These are phyloP conservation scores for Gobionotothen gibberifrons DNA, from an alignment of 2,797 vertebrate species.

Conservation along the genomic window DNA sequence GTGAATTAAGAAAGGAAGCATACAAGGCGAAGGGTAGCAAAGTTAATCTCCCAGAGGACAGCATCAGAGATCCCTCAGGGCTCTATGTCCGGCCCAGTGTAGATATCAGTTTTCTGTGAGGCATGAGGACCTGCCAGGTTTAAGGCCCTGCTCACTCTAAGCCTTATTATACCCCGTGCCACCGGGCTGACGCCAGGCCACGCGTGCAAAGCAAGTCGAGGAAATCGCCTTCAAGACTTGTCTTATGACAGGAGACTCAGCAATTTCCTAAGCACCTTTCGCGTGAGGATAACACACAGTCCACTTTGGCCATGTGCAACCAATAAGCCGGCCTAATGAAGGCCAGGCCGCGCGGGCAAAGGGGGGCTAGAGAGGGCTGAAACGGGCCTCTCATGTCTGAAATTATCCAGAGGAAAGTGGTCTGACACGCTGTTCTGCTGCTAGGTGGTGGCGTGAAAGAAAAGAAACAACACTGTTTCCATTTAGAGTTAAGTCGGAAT, in stretches of 20 bases:
- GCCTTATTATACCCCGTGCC: slow-evolving; percentile 75
- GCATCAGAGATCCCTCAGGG: slow-evolving; percentile 68
- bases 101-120: slow-evolving; percentile 74
- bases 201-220: slow-evolving; percentile 83
- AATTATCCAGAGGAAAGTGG: slow-evolving; percentile 79
- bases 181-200: slow-evolving; percentile 82
- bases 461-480: slow-evolving; percentile 82
- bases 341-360: slow-evolving; percentile 73
- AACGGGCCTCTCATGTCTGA: slow-evolving; percentile 79
- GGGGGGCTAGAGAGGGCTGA: slow-evolving; percentile 49
- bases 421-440: slow-evolving; percentile 76
- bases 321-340: slow-evolving; percentile 89
- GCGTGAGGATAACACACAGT: slow-evolving; percentile 83
- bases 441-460: slow-evolving; percentile 73
- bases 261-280: slow-evolving; percentile 90
- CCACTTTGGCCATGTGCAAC: slow-evolving; percentile 84
- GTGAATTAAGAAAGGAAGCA: slow-evolving; percentile 70
- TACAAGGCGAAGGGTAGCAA: slow-evolving; percentile 61
- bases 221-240: slow-evolving; percentile 81
- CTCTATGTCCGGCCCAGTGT: slow-evolving; percentile 60
- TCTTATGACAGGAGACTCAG: slow-evolving; percentile 80
- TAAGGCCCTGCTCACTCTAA: slow-evolving; percentile 62
- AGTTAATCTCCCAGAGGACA: slow-evolving; percentile 73
- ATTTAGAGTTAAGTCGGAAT: slow-evolving; percentile 81
- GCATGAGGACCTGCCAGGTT: slow-evolving; percentile 65